Percentiles rank a stretch among this genome's conserved stretches.
These are phyloP conservation scores for Dryas iulia DNA, from an alignment of 1,140 invertebrate genomes.

Conservation along the genomic window DNA sequence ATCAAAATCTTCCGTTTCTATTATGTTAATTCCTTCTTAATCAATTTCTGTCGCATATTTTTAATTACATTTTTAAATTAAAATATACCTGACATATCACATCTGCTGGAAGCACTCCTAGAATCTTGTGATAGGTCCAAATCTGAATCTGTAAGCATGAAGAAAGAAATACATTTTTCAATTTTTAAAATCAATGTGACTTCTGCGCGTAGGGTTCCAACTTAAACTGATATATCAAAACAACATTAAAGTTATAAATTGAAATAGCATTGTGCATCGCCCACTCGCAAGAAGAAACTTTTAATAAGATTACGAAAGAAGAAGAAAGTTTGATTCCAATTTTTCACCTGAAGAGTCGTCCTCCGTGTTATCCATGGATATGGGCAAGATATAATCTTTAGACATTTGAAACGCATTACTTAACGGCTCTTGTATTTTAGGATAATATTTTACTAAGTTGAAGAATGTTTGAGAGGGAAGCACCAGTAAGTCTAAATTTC, in stretches of 20 bases:
- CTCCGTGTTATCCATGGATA: conserved; percentile 51
- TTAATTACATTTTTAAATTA: too few species aligned
- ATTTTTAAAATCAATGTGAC: background rate
- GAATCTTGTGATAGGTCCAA: conserved; percentile 51
- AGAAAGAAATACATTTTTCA: background rate
- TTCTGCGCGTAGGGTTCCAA: background rate
- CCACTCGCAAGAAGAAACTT: conserved; percentile 14
- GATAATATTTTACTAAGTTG: conserved; percentile 69
- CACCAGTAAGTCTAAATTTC: conserved; percentile 59
- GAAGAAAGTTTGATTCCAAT: conserved; percentile 21
- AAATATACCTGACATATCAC: too few species aligned
- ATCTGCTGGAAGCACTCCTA: conserved; percentile 56
- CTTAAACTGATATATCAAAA: conserved; percentile 4
- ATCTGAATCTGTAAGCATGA: conserved; percentile 35
- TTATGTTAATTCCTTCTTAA: too few species aligned
- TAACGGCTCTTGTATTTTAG: conserved; percentile 66
- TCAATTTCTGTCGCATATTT: too few species aligned
- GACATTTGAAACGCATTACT: conserved; percentile 64
- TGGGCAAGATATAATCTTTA: conserved; percentile 69
- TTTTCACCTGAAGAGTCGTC: conserved; percentile 52
- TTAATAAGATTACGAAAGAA: conserved; percentile 21
- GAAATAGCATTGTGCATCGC: conserved; percentile 12
- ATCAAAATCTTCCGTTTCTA: too few species aligned
- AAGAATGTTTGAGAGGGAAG: conserved; percentile 69
- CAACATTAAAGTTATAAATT: conserved; percentile 9